A percentile compares a stretch with the other conserved stretches of the same genome.
Evolutionary conservation across 2,888 invertebrate species (phyloP).

Genomic region (Embidobia sp.): DNA sequence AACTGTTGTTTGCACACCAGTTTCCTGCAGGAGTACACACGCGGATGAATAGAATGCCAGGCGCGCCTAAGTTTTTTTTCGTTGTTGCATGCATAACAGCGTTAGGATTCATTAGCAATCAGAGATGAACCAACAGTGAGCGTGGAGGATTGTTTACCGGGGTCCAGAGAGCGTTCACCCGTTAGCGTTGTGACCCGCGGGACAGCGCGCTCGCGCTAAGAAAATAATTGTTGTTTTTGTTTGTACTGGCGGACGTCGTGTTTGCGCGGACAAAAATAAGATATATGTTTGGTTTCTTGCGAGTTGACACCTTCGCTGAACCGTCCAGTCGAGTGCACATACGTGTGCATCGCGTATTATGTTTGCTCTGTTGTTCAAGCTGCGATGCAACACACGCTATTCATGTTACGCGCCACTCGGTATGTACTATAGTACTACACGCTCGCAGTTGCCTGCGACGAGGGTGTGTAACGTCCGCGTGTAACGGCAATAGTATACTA

Average conservation of each 20-base stretch:
- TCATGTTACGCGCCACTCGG: slow-evolving; percentile 58
- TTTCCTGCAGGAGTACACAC: slow-evolving; percentile 70
- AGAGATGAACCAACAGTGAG: slow-evolving; percentile 76
- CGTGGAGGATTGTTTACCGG: slow-evolving; percentile 78
- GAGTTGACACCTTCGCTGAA: slow-evolving; percentile 72
- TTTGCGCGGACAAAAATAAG: slow-evolving; percentile 63
- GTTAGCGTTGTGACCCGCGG: slow-evolving; percentile 51
- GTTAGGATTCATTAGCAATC: slow-evolving; percentile 82
- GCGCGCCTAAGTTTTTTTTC: slow-evolving; percentile 75
- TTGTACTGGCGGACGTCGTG: too few relatives aligned
- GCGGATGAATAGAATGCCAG: slow-evolving; percentile 70
- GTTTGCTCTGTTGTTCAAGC: slow-evolving; percentile 75
- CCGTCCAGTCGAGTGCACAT: slow-evolving; percentile 66
- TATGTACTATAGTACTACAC: slow-evolving; percentile 58
- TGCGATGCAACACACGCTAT: slow-evolving; percentile 65
- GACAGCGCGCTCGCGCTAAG: slow-evolving; percentile 47
- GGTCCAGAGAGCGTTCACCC: too few relatives aligned
- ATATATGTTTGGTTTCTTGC: slow-evolving; percentile 71
- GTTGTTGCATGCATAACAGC: slow-evolving; percentile 80
- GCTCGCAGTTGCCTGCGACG: slow-evolving; percentile 61
- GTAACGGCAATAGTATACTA: slow-evolving; percentile 62
- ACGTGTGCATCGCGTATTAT: slow-evolving; percentile 71
- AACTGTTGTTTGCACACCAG: slow-evolving; percentile 78
- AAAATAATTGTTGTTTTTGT: slow-evolving; percentile 48
- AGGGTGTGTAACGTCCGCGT: slow-evolving; percentile 65